Evolutionary conservation across 2,113 vertebrate genomes (phyloP), one percentile per base, ranked within the genome.

Genomic region (Calypte anna): DNA sequence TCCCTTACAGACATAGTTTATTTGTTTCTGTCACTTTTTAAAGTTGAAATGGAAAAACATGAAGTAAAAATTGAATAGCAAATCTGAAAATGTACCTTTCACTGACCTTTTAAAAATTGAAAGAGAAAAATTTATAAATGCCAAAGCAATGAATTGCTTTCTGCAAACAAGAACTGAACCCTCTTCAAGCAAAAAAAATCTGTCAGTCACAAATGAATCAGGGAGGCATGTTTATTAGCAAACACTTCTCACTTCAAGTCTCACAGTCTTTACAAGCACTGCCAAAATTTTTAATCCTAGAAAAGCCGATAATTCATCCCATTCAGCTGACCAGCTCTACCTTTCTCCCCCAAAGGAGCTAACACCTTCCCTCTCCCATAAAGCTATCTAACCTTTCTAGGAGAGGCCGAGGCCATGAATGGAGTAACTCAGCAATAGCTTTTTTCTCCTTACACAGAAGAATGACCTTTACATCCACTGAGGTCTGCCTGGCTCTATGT

Each of bases 321-420:
- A 40, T 76, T 93, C 89, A 94, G 30, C 78, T 90, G 70, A 87
- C 74, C 55, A 89, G 67, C 31, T 80, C 74, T 93, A 80, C 40
- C 46, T 27, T 66, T 53, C 55, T 70, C 33, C 40, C 33, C 15
- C 5, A 51, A 51, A 84, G 74, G 13, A 66, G 30, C 31, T 59
- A 81, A 72, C 36, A 48, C 44, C 67, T 79, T 78, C 57, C 54
- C 25, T 75, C 30, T 85, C 46, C 54, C 36, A 61, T 6, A 68
- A 72, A 61, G 8, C 66, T 20, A 69, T 20, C 36, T 76, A 79
- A 76, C n/a, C 25, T 69, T 53, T 21, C 36, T 7, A 79, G 30
- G 5, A 68, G 55, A 69, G 20, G 46, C 14, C 0, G 1, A 1
- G 4, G 33, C 22, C 33, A 6, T 23, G 6, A 84, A 88, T 15